Evolutionary conservation across 2,888 invertebrate genomes (phyloP), one percentile per base, ranked within the genome.

Genomic region (Dryadula phaetusa): DNA sequence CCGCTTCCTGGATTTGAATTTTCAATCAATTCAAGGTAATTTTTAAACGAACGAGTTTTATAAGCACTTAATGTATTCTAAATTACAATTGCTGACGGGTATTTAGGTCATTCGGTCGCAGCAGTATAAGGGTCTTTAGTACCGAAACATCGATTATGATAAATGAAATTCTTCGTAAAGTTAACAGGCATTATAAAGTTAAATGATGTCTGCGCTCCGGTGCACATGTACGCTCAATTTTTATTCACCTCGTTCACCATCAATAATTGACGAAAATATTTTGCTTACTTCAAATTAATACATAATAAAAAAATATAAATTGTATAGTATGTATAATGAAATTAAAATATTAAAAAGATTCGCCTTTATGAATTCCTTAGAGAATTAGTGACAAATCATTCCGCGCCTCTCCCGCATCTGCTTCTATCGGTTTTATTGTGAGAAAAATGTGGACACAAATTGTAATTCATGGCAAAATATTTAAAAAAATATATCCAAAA

Each of bases 101-200:
- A 69, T 71, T 71, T 69, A 47, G 71, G 71, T 71, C 66, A 71
- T 66, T 67, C 69, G 69, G 69, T 69, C 69, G 47, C 56, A 62
- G 53, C 56, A 16, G n/a, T 28, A 62, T 66, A 67, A 64, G 70
- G 68, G 68, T 63, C 65, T 40, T 68, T 65, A 44, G 61, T 69
- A 44, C 58, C 62, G 69, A 69, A 62, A 56, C 66, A 66, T 69
- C 69, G 62, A 69, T 69, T 71, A 71, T 71, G 64, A 66, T 69
- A 62, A 71, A 71, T 71, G 52, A 62, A 69, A 64, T 70, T 70
- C 67, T 62, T 44, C 16, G 56, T 67, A 67, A 58, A 32, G 8
- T 58, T 52, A 64, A 61, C 49, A 62, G 46, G 42, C 49, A 44
- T 58, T 32, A 62, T 54, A 70, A 67, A 56, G 18, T 64, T 44